phyloP scores from a whole-genome alignment of 2,888 invertebrate species.

The Mongoloraphidia duomilia region DNA sequence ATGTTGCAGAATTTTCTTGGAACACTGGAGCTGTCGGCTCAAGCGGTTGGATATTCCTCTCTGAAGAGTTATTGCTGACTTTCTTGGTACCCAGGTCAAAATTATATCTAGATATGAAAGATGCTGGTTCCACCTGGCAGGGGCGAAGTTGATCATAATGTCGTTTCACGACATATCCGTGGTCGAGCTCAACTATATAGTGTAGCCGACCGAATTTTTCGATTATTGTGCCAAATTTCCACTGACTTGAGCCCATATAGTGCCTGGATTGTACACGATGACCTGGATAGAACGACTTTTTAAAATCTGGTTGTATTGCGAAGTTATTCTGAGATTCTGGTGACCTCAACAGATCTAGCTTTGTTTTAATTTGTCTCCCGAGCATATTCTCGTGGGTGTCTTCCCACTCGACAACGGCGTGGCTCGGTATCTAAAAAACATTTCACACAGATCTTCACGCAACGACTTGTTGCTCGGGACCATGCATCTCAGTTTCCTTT shows the following conservation, averaged over 20 bases:
- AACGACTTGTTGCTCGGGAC: not conserved
- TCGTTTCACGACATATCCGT: too few relatives aligned
- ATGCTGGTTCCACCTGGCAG: too few relatives aligned
- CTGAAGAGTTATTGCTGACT: too few relatives aligned
- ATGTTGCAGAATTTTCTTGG: too few relatives aligned
- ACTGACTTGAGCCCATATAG: not conserved
- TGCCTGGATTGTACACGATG: not conserved
- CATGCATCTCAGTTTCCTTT: not conserved
- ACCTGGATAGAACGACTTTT: not conserved
- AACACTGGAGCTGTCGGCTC: too few relatives aligned
- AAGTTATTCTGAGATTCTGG: not conserved
- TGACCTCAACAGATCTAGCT: not conserved
- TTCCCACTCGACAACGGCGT: not conserved
- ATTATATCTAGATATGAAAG: too few relatives aligned
- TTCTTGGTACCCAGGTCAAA: too few relatives aligned
- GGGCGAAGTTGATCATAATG: too few relatives aligned
- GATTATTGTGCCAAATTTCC: constrained; percentile 3
- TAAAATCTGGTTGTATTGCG: not conserved
- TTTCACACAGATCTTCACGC: not conserved
- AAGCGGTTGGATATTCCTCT: too few relatives aligned
- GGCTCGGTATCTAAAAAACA: not conserved
- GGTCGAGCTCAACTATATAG: not conserved
- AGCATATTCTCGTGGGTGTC: not conserved
- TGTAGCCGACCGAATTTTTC: not conserved
- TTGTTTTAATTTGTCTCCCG: not conserved